phyloP scores from a whole-genome alignment of 2,797 vertebrate genomes.

The Arrhamphus sclerolepis region DNA sequence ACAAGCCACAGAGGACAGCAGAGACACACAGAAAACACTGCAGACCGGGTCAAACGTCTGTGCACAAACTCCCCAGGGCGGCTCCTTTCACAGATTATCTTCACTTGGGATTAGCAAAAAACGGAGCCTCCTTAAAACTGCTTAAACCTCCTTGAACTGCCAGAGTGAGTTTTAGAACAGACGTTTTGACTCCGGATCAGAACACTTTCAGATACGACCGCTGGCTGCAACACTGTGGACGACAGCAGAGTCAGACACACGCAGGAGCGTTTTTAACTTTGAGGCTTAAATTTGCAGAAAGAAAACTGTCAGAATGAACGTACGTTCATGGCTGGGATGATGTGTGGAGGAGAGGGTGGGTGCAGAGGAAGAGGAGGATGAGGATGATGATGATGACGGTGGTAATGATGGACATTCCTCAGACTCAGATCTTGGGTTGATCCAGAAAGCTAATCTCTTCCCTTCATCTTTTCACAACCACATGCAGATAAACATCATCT shows the following conservation, averaged over 20 bases:
- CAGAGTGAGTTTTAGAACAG: neutral
- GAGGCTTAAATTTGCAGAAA: too few species aligned
- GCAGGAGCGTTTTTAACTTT: neutral
- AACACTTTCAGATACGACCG: constrained; percentile 7
- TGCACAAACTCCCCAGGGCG: neutral
- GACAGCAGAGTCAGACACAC: constrained; percentile 11
- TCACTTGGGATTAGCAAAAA: too few species aligned
- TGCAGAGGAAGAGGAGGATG: constrained; percentile 72
- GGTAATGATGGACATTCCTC: constrained; percentile 61
- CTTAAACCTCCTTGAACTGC: too few species aligned
- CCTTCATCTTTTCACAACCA: constrained; percentile 85
- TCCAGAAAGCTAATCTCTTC: constrained; percentile 90
- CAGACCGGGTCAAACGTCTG: constrained; percentile 32
- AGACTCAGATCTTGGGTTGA: constrained; percentile 85
- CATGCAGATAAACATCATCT: constrained; percentile 5
- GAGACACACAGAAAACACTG: constrained; percentile 62
- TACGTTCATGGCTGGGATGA: constrained; percentile 80
- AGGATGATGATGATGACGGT: constrained; percentile 38
- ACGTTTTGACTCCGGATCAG: constrained; percentile 33
- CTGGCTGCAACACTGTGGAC: constrained; percentile 2
- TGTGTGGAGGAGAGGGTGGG: constrained; percentile 82
- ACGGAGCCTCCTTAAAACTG: too few species aligned
- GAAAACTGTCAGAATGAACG: constrained; percentile 33
- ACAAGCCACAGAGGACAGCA: constrained; percentile 78
- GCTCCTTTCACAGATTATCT: too few species aligned